A percentile compares a stretch with the other conserved stretches of the same genome.
phyloP scores from a whole-genome alignment of 2,797 vertebrate species.

The Urophycis tenuis region DNA sequence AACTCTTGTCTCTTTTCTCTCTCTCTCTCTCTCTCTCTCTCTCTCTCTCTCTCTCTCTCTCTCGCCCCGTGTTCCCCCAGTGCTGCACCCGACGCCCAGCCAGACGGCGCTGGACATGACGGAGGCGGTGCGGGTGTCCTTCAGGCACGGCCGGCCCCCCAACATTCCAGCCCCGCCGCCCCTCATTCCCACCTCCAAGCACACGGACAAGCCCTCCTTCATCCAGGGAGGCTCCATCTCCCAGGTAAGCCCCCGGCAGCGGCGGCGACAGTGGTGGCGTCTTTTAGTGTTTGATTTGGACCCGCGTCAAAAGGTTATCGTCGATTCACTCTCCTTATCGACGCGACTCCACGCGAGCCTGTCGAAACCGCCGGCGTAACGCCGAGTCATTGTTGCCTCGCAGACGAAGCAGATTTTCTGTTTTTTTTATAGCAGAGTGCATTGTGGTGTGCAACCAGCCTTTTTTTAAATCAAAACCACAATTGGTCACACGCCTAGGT shows the following conservation, averaged over 20 bases:
- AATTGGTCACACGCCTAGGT: neutral
- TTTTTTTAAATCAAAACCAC: neutral
- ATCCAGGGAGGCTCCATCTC: conserved; percentile 97
- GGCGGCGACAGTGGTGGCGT: too few species aligned
- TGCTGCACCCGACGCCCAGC: conserved; percentile 88
- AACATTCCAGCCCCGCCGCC: conserved; percentile 91
- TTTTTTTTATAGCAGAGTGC: neutral
- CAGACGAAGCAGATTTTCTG: neutral
- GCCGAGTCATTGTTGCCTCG: neutral
- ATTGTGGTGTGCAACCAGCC: neutral
- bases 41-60: neutral
- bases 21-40: neutral
- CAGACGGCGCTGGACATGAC: conserved; percentile 83
- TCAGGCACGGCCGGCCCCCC: conserved; percentile 83
- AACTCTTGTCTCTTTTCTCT: neutral
- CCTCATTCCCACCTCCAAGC: conserved; percentile 97
- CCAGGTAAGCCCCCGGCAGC: conserved; percentile 72
- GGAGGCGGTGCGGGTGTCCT: conserved; percentile 86
- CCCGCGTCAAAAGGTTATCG: neutral
- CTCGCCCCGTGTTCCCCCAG: conserved; percentile 50
- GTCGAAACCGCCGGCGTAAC: neutral
- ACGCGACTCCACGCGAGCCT: neutral
- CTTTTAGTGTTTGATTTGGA: neutral
- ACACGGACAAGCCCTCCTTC: conserved; percentile 94
- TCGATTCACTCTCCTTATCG: neutral